Evolutionary conservation across 2,797 vertebrate genomes (phyloP), one percentile per base, ranked within the genome.

Genomic region (Okamejei kenojei): DNA sequence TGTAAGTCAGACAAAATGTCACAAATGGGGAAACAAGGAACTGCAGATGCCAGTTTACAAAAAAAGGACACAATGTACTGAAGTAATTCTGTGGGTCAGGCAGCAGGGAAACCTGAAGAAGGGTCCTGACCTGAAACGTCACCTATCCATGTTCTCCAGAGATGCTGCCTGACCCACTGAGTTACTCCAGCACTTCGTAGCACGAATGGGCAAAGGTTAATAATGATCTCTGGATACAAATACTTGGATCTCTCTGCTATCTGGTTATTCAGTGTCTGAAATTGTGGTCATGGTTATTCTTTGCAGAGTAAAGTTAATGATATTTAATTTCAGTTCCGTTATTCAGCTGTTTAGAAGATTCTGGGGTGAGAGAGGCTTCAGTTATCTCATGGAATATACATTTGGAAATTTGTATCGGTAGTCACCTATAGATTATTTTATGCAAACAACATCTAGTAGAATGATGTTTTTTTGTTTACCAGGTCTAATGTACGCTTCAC

Each of bases 401-500:
- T 88, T 88, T 65, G n/a, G 68, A 21, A 35, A 68, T 7, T 54
- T 11, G n/a, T 68, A 35, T 8, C 19, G n/a, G 32, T 68, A 88
- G 17, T 88, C 35, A n/a, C n/a, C 84, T 88, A 1, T 88, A 68
- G 10, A 35, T 92, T 76, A 74, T 76, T 76, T 92, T 7, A 76
- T 58, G 9, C 73, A 76, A 68, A 23, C 38, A 92, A 96, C 95
- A 95, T 95, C 95, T 95, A 96, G 95, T 96, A 96, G 96, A 96
- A 96, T 96, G 97, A 97, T 98, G 96, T 97, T 97, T 97, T 71
- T 98, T 96, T 96, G 94, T 96, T 97, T 97, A 97, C 95, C 97
- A 99, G 99, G 99, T 99, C 98, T 96, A 97, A 98, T 97, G 98
- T 99, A 94, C 98, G 98, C 95, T 97, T 97, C 95, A 98, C 98